These are phyloP conservation scores for Hippopotamyrus pictus DNA, from an alignment of 2,797 vertebrate species.

Conservation along the genomic window DNA sequence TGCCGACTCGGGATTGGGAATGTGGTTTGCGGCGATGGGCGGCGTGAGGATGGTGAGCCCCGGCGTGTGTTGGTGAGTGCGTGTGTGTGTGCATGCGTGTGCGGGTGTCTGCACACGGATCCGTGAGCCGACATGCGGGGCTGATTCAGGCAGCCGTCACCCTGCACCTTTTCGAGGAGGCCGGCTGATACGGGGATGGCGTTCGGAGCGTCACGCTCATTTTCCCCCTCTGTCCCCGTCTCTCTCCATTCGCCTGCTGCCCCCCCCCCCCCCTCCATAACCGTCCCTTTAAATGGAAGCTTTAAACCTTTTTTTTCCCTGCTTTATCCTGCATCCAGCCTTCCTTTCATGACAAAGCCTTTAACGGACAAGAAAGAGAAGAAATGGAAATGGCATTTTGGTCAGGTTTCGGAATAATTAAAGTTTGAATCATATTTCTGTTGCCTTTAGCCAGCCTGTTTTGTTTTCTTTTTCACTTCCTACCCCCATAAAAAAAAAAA, in stretches of 20 bases:
- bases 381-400: slow-evolving; percentile 22
- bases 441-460: slow-evolving; percentile 24
- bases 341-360: slow-evolving; percentile 26
- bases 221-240: slow-evolving; percentile 5
- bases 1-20: slow-evolving; percentile 44
- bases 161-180: slow-evolving; percentile 35
- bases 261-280: slow-evolving; percentile 30
- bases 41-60: slow-evolving; percentile 38
- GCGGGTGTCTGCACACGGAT: neutral
- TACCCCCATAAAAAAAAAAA: neutral
- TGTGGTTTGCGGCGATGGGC: slow-evolving; percentile 44
- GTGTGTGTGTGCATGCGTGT: slow-evolving; percentile 13
- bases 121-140: slow-evolving; percentile 26
- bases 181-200: slow-evolving; percentile 48
- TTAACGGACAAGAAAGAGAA: slow-evolving; percentile 15
- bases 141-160: slow-evolving; percentile 52
- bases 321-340: slow-evolving; percentile 7
- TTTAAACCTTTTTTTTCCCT: slow-evolving; percentile 1
- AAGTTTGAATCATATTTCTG: slow-evolving; percentile 28
- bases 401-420: slow-evolving; percentile 41
- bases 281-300: slow-evolving; percentile 25
- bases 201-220: slow-evolving; percentile 34
- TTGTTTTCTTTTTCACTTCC: neutral
- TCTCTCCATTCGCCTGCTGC: slow-evolving; percentile 25
- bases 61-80: neutral